Conservation (phyloP, 1,140 invertebrate genomes). For the Drosophila simulans region DNA sequence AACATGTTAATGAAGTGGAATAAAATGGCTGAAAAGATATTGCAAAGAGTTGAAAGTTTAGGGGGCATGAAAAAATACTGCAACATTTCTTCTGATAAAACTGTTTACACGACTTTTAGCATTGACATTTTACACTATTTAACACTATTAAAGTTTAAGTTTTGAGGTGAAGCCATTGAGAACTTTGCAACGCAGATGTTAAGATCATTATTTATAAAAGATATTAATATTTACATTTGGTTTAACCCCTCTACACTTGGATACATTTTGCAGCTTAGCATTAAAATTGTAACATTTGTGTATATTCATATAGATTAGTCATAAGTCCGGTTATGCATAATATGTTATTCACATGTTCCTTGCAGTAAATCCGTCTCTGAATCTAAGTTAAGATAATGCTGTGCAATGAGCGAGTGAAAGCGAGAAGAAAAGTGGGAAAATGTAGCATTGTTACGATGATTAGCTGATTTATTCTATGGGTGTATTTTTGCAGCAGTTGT, state of each 20-base stretch:
- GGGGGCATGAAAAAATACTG: background rate
- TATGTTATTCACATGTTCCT: conserved; percentile 72
- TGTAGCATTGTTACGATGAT: conserved; percentile 44
- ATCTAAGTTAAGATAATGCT: conserved; percentile 70
- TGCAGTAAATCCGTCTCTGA: conserved; percentile 78
- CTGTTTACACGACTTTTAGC: background rate
- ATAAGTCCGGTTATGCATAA: conserved; percentile 66
- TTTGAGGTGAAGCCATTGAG: conserved; percentile 27
- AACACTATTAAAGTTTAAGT: background rate
- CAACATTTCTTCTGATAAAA: conserved; percentile 3
- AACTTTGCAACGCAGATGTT: conserved; percentile 66
- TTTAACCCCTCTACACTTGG: background rate
- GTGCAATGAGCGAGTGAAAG: conserved; percentile 28
- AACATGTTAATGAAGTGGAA: conserved; percentile 14
- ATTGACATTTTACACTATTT: background rate
- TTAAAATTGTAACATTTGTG: conserved; percentile 56
- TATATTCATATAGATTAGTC: conserved; percentile 51
- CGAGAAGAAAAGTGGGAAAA: conserved; percentile 29
- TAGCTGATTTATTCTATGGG: conserved; percentile 34
- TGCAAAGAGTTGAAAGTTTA: conserved; percentile 3
- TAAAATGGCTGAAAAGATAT: background rate
- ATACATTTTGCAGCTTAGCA: conserved; percentile 55
- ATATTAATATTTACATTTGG: conserved; percentile 5
- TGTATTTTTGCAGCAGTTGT: conserved; percentile 25
- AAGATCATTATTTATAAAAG: background rate